phyloP scores from a whole-genome alignment of 1,140 invertebrate species.

The Pseudachorutes palmiensis region DNA sequence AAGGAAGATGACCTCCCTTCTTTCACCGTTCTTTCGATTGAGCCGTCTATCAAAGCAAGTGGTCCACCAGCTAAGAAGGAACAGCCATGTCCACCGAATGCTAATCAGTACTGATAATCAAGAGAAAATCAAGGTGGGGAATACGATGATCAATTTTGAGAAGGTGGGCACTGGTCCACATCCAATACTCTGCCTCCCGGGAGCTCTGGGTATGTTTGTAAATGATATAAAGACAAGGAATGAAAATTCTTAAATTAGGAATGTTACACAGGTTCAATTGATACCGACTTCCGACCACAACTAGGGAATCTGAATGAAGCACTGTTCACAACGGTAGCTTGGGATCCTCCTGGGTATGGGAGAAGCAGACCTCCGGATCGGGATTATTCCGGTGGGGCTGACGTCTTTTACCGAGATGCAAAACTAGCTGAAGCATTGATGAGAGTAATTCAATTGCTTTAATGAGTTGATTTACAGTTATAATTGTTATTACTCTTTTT shows the following conservation, averaged over 20 bases:
- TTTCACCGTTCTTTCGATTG: too few relatives aligned
- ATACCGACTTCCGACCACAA: slow-evolving; percentile 73
- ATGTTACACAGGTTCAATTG: slow-evolving; percentile 61
- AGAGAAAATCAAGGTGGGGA: slow-evolving; percentile 52
- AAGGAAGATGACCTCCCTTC: too few relatives aligned
- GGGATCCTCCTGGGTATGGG: slow-evolving; percentile 81
- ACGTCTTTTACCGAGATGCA: slow-evolving; percentile 70
- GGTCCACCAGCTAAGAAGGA: too few relatives aligned
- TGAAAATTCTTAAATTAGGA: too few relatives aligned
- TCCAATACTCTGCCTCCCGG: slow-evolving; percentile 63
- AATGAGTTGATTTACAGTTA: slow-evolving; percentile 45
- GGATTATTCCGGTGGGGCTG: slow-evolving; percentile 50
- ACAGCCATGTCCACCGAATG: background rate
- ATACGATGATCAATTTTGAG: slow-evolving; percentile 60
- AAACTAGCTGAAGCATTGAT: slow-evolving; percentile 59
- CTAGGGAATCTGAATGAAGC: slow-evolving; percentile 58
- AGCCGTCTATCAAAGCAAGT: too few relatives aligned
- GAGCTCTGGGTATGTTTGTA: slow-evolving; percentile 51
- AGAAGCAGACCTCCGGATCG: slow-evolving; percentile 68
- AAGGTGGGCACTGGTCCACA: slow-evolving; percentile 60
- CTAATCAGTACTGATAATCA: slow-evolving; percentile 32
- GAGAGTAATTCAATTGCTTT: slow-evolving; percentile 48
- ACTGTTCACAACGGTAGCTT: slow-evolving; percentile 66
- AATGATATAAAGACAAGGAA: too few relatives aligned
- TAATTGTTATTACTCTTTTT: background rate